phyloP scores from a whole-genome alignment of 2,888 invertebrate genomes.

The Diaperis boleti region DNA sequence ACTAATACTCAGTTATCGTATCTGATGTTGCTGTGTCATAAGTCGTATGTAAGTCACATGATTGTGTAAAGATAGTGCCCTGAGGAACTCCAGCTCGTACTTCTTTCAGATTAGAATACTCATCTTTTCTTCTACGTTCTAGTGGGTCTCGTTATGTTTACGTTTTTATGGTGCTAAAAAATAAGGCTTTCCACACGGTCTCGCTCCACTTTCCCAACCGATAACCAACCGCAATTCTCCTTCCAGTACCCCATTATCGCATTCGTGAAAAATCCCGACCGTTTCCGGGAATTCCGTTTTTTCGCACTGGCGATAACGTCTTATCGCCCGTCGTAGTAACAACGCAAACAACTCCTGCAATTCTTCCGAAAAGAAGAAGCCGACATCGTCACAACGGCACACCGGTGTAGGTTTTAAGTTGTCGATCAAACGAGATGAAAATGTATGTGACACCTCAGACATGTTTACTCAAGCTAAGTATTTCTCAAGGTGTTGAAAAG shows the following conservation, averaged over 20 bases:
- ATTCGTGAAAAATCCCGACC: constrained; percentile 7
- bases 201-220: neutral
- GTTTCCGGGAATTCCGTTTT: constrained; percentile 10
- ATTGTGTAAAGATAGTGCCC: no score
- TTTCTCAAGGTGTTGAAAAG: constrained; percentile 45
- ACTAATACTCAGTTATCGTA: no score
- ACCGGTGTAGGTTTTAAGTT: constrained; percentile 30
- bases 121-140: no score
- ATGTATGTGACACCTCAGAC: constrained; percentile 44
- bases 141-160: no score
- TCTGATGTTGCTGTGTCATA: no score
- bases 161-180: no score
- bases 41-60: no score
- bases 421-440: constrained; percentile 42
- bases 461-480: constrained; percentile 46
- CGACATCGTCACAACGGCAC: constrained; percentile 5
- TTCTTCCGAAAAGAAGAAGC: neutral
- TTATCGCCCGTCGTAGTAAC: constrained; percentile 2
- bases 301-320: neutral
- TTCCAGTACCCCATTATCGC: constrained; percentile 10
- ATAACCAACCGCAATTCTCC: constrained; percentile 19
- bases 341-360: neutral
- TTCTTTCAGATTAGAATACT: no score
- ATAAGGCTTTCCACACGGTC: neutral
- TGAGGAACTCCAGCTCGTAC: no score